Percentiles rank a stretch among this genome's conserved stretches.
Evolutionary conservation across 2,888 invertebrate genomes (phyloP).

Genomic region (Stegana nigrithorax): DNA sequence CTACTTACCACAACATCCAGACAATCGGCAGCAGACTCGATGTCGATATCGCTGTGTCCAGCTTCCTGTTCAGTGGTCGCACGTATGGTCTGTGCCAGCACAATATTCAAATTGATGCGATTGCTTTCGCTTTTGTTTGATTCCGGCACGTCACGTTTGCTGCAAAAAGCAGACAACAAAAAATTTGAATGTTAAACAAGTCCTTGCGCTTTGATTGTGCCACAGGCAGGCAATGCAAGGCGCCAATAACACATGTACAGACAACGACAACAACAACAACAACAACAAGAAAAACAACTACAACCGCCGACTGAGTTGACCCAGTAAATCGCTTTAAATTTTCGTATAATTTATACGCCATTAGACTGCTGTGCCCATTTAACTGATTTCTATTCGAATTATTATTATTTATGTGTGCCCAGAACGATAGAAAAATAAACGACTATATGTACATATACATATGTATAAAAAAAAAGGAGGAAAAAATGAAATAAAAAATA

Average conservation of each 20-base stretch:
- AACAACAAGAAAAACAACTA: too few relatives aligned
- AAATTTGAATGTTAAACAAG: too few relatives aligned
- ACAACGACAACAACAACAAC: background rate
- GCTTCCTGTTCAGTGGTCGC: constrained; percentile 59
- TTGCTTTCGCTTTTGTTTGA: constrained; percentile 63
- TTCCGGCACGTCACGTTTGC: constrained; percentile 15
- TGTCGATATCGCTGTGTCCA: constrained; percentile 50
- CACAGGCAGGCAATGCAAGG: too few relatives aligned
- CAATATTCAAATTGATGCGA: constrained; percentile 74
- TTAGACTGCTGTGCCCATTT: background rate
- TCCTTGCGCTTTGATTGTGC: too few relatives aligned
- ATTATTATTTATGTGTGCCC: constrained; percentile 12
- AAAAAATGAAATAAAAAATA: background rate
- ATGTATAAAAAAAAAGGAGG: background rate
- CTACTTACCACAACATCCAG: constrained; percentile 19
- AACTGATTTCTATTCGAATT: background rate
- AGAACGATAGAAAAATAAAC: background rate
- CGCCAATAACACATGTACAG: too few relatives aligned
- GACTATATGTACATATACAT: too few relatives aligned
- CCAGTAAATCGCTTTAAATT: constrained; percentile 4
- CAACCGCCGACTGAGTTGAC: too few relatives aligned
- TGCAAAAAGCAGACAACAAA: constrained; percentile 22
- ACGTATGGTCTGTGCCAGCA: constrained; percentile 71
- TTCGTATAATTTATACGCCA: background rate
- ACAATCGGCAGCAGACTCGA: constrained; percentile 51